A percentile compares a stretch with the other conserved stretches of the same genome.
Evolutionary conservation across 1,140 invertebrate species (phyloP).

Genomic region (Colletes latitarsis): DNA sequence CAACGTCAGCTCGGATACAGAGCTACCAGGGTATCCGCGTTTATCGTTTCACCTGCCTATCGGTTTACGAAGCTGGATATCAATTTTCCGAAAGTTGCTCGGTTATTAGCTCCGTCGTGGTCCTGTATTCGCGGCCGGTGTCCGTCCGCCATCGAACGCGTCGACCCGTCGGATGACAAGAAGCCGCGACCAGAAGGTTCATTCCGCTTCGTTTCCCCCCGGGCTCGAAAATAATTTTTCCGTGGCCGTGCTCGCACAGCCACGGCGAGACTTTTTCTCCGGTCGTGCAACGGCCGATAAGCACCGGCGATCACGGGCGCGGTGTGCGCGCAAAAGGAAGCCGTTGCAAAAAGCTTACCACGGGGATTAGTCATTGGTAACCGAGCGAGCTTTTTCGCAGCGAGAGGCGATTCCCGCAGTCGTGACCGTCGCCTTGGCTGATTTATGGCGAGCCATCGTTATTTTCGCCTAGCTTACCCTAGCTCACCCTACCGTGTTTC

Average conservation of each 20-base stretch:
- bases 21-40: no score
- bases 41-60: no score
- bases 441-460: conserved; percentile 64
- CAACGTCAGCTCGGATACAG: no score
- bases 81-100: no score
- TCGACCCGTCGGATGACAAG: not conserved
- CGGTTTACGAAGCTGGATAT: no score
- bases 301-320: conserved; percentile 47
- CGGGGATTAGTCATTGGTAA: conserved; percentile 66
- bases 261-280: conserved; percentile 9
- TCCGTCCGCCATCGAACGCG: not conserved
- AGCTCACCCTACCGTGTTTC: not conserved
- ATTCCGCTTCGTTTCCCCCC: not conserved
- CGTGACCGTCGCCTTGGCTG: conserved; percentile 60
- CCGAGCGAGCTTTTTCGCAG: conserved; percentile 60
- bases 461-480: conserved; percentile 60
- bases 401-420: conserved; percentile 47
- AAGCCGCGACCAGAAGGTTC: not conserved
- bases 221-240: conserved; percentile 44
- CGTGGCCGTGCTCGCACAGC: not conserved
- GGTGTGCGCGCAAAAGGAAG: conserved; percentile 60
- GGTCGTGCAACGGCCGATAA: conserved; percentile 47
- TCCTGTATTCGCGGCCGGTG: not conserved
- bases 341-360: conserved; percentile 61
- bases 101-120: no score